Conservation (phyloP, 2,113 vertebrate species). For the Vicugna pacos region DNA sequence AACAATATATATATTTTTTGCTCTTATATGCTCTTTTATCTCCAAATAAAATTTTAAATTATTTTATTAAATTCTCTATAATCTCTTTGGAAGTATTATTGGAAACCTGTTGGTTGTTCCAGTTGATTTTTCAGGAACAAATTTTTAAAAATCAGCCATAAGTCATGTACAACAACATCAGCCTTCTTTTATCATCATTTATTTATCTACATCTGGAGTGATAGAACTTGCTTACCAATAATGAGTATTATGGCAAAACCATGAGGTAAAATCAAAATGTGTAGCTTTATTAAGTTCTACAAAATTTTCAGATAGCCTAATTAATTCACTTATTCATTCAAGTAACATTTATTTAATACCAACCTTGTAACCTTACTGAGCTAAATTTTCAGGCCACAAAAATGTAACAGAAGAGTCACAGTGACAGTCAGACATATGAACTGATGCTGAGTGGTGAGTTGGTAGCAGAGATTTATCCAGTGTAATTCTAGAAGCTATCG, state of each 20-base stretch:
- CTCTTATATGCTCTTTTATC: background rate
- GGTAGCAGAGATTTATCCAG: background rate
- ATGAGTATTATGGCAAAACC: background rate
- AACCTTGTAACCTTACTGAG: background rate
- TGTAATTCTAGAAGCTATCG: background rate
- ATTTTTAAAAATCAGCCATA: background rate
- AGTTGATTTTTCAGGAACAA: background rate
- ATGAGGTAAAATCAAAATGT: background rate
- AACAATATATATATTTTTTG: background rate
- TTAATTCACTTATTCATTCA: background rate
- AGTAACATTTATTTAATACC: background rate
- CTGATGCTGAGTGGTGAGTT: background rate
- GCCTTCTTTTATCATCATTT: background rate
- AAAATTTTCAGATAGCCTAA: background rate
- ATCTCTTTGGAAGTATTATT: background rate
- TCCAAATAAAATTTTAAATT: background rate
- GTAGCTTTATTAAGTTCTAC: background rate
- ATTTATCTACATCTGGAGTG: background rate
- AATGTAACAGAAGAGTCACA: background rate
- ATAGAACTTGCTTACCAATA: background rate
- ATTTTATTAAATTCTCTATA: background rate
- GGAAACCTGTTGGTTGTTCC: background rate
- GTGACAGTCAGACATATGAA: background rate
- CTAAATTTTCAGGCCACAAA: background rate
- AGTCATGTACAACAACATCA: background rate